Evolutionary conservation across 2,113 vertebrate species (phyloP).

Genomic region (Baryphthengus martii): DNA sequence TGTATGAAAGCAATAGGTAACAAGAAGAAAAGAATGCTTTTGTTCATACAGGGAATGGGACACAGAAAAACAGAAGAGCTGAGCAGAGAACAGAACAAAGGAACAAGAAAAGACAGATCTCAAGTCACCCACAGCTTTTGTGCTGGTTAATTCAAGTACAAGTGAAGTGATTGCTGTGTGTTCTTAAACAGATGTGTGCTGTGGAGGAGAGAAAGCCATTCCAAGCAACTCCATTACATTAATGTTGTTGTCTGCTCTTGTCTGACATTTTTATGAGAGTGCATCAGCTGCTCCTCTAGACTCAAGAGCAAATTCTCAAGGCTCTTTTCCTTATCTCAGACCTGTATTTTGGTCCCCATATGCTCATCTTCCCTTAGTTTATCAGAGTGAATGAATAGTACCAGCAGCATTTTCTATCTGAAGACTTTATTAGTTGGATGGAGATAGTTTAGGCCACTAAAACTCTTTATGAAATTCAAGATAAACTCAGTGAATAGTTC

Average conservation of each 20-base stretch:
- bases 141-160: not conserved
- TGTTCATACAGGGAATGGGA: not conserved
- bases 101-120: not conserved
- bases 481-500: not conserved
- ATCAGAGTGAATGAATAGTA: not conserved
- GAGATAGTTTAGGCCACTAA: not conserved
- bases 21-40: not conserved
- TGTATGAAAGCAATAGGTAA: accelerated
- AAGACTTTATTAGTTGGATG: not conserved
- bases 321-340: not conserved
- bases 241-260: not conserved
- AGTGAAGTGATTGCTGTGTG: not conserved
- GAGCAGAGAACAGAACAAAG: not conserved
- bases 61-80: not conserved
- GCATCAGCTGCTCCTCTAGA: not conserved
- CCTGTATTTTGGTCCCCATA: not conserved
- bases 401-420: not conserved
- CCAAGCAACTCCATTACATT: not conserved
- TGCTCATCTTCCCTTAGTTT: not conserved
- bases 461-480: not conserved
- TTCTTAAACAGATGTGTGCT: conserved; percentile 5
- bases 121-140: not conserved
- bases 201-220: not conserved
- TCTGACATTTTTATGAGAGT: not conserved
- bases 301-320: not conserved